Conservation (phyloP, 2,113 vertebrate species). For the Odobenus rosmarus region DNA sequence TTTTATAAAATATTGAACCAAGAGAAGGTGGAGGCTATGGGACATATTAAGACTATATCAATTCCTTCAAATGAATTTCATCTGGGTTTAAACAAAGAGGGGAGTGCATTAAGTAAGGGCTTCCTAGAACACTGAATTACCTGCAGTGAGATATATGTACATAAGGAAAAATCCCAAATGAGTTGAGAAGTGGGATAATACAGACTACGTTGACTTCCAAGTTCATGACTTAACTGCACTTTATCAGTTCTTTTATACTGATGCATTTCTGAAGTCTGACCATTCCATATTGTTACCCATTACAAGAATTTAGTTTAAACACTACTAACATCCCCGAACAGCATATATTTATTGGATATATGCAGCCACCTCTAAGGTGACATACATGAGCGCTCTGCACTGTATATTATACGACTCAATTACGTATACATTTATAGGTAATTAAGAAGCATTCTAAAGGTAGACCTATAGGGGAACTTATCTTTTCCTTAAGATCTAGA, state of each 20-base stretch:
- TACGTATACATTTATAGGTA: background rate
- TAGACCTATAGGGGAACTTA: background rate
- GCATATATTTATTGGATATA: background rate
- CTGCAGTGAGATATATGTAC: background rate
- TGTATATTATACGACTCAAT: background rate
- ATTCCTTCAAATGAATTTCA: conserved; percentile 49
- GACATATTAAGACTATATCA: background rate
- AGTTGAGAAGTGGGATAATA: background rate
- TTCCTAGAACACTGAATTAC: conserved; percentile 1
- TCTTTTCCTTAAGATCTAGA: background rate
- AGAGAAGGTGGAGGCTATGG: conserved; percentile 11
- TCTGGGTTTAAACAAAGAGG: background rate
- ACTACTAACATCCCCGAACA: background rate
- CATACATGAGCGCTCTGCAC: background rate
- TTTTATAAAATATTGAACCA: conserved; percentile 57
- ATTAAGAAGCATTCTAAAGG: background rate
- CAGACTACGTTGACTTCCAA: background rate
- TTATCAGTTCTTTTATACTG: background rate
- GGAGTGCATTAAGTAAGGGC: background rate
- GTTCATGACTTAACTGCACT: background rate
- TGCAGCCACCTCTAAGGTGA: background rate
- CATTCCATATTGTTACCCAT: background rate
- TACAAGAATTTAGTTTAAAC: background rate
- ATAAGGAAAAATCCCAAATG: background rate
- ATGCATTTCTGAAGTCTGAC: background rate